phyloP scores from a whole-genome alignment of 1,140 invertebrate species.

The Drosophila azteca region DNA sequence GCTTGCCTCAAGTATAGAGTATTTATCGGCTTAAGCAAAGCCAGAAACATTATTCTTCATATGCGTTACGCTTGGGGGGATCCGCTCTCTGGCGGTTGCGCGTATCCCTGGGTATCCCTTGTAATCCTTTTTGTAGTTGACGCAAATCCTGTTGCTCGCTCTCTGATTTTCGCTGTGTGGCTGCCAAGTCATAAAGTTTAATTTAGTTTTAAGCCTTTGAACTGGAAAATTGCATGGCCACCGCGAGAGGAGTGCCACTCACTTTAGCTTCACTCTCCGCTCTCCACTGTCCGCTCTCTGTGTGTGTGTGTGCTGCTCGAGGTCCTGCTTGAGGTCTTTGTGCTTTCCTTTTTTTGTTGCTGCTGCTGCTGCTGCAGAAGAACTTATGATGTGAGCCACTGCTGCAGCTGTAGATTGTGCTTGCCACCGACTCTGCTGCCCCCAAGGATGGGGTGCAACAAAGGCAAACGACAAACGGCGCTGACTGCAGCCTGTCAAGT shows the following conservation, averaged over 20 bases:
- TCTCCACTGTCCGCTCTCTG: too few species aligned
- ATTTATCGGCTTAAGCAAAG: slow-evolving; percentile 47
- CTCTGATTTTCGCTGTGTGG: slow-evolving; percentile 11
- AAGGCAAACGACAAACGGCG: slow-evolving; percentile 44
- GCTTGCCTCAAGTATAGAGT: not conserved
- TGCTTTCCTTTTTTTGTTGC: too few species aligned
- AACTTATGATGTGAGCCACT: too few species aligned
- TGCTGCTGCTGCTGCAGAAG: too few species aligned
- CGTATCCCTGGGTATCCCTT: slow-evolving; percentile 15
- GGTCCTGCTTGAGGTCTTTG: too few species aligned
- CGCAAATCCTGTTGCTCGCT: slow-evolving; percentile 71
- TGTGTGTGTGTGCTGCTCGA: too few species aligned
- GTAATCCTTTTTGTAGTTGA: slow-evolving; percentile 79
- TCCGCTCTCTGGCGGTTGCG: slow-evolving; percentile 4
- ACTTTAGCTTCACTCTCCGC: slow-evolving; percentile 9
- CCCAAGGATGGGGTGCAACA: slow-evolving; percentile 5
- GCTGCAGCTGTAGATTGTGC: not conserved
- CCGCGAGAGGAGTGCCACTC: slow-evolving; percentile 53
- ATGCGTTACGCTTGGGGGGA: slow-evolving; percentile 23
- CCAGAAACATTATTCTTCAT: slow-evolving; percentile 71
- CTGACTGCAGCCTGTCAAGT: slow-evolving; percentile 54
- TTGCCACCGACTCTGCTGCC: too few species aligned
- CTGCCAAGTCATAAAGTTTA: slow-evolving; percentile 80
- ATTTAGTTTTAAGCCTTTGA: slow-evolving; percentile 82
- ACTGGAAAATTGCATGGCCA: slow-evolving; percentile 79